A percentile compares a stretch with the other conserved stretches of the same genome.
Evolutionary conservation across 92 coral and sea anemone genomes (phyloP).

Genomic region (Epizoanthus rinbou): DNA sequence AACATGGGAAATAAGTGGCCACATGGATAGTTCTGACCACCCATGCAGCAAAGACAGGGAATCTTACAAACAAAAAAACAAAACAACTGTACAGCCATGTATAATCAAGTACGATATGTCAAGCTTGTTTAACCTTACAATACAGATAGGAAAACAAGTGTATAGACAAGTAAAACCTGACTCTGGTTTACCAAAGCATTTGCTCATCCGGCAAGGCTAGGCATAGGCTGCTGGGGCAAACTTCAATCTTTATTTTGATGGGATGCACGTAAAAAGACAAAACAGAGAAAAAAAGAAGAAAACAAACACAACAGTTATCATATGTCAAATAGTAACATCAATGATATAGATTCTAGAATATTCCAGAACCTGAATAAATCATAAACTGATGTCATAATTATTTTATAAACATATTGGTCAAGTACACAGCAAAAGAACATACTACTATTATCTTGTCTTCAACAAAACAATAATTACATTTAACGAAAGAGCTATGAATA

Average conservation of each 20-base stretch:
- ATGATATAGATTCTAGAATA: background rate
- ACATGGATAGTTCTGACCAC: too few species aligned
- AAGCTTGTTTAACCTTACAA: constrained; percentile 14
- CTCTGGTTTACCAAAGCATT: constrained; percentile 42
- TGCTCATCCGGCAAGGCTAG: constrained; percentile 56
- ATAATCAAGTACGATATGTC: too few species aligned
- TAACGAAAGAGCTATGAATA: too few species aligned
- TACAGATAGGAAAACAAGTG: constrained; percentile 28
- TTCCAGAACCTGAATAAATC: background rate
- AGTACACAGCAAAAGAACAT: constrained; percentile 28
- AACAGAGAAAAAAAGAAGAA: constrained; percentile 81
- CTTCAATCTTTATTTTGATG: constrained; percentile 79
- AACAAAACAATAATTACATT: too few species aligned
- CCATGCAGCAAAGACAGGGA: too few species aligned
- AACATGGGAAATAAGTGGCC: too few species aligned
- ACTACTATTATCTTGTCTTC: background rate
- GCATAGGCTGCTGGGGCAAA: constrained; percentile 63
- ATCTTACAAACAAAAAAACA: too few species aligned
- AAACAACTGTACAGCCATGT: too few species aligned
- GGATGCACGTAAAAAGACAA: constrained; percentile 80
- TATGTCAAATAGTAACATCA: constrained; percentile 43
- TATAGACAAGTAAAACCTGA: constrained; percentile 51
- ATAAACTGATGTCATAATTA: background rate
- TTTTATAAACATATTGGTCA: constrained; percentile 5
- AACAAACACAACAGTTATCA: constrained; percentile 80